Evolutionary conservation across 2,888 invertebrate species (phyloP).

Genomic region (Hirtodrosophila alboralis): DNA sequence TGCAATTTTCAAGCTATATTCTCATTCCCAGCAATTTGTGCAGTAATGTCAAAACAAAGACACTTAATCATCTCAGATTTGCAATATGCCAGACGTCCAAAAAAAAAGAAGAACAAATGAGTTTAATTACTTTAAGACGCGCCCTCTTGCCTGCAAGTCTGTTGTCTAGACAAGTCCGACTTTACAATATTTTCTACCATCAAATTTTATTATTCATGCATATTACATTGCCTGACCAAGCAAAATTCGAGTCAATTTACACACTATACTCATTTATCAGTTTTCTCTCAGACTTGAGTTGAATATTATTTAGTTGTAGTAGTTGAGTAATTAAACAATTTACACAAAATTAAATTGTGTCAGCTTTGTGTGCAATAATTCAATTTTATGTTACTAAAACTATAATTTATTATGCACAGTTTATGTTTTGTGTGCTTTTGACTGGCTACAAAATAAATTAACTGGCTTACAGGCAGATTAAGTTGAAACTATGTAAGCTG

Average conservation of each 20-base stretch:
- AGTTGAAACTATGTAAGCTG: not conserved
- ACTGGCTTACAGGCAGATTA: conserved; percentile 1
- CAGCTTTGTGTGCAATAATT: conserved; percentile 6
- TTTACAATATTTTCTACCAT: not conserved
- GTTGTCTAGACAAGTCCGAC: conserved; percentile 37
- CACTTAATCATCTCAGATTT: conserved; percentile 31
- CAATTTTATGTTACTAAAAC: conserved; percentile 4
- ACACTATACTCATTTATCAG: conserved; percentile 11
- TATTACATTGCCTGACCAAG: conserved; percentile 21
- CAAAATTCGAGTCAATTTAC: conserved; percentile 2
- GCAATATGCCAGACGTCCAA: conserved; percentile 20
- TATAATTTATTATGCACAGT: not conserved
- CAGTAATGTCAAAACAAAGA: conserved; percentile 23
- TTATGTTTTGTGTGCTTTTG: not conserved
- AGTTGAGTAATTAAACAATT: conserved; percentile 14
- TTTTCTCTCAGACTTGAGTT: not conserved
- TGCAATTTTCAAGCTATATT: conserved; percentile 23
- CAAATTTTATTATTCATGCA: conserved; percentile 1
- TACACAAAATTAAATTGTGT: conserved; percentile 12
- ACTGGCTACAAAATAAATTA: not conserved
- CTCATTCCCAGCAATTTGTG: not conserved
- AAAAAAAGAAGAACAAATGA: not conserved
- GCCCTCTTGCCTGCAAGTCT: conserved; percentile 23
- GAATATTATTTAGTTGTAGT: not conserved
- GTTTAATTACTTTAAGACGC: conserved; percentile 33